These are phyloP conservation scores for Pentamera pediparva DNA, from an alignment of 53 echinoderm and acorn worm species.

Conservation along the genomic window DNA sequence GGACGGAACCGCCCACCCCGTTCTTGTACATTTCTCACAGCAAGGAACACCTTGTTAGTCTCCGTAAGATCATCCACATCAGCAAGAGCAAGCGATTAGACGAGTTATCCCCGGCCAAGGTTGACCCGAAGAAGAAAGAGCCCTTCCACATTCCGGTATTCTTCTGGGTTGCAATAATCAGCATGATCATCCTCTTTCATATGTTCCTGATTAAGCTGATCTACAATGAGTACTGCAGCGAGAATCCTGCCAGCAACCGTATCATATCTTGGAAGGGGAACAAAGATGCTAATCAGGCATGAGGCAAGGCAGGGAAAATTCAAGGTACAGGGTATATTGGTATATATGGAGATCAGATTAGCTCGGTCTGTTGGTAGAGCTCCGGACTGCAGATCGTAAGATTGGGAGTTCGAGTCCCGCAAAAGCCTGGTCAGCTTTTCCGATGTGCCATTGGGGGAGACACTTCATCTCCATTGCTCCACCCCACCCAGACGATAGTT, in stretches of 20 bases:
- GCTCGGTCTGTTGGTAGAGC: too few species aligned
- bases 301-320: too few species aligned
- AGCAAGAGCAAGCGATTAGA: conserved; percentile 75
- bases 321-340: too few species aligned
- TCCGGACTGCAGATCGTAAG: too few species aligned
- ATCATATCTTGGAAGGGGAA: conserved; percentile 20
- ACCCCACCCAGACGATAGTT: too few species aligned
- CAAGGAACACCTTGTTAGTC: conserved; percentile 65
- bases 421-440: too few species aligned
- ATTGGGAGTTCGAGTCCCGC: too few species aligned
- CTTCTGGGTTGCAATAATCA: conserved; percentile 75
- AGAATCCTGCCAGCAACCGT: not conserved
- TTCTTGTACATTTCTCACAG: conserved; percentile 93
- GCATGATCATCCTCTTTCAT: conserved; percentile 76
- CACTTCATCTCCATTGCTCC: too few species aligned
- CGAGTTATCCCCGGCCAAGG: conserved; percentile 51
- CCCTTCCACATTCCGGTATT: conserved; percentile 73
- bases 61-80: conserved; percentile 83
- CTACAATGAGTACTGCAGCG: conserved; percentile 79
- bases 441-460: too few species aligned
- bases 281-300: conserved; percentile 6
- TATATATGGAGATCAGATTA: too few species aligned
- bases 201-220: conserved; percentile 71
- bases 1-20: conserved; percentile 88
- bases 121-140: conserved; percentile 30